Percentiles rank a stretch among this genome's conserved stretches.
phyloP scores from a whole-genome alignment of 35 echinoderm and acorn worm genomes.

The Hemicentrotus pulcherrimus region DNA sequence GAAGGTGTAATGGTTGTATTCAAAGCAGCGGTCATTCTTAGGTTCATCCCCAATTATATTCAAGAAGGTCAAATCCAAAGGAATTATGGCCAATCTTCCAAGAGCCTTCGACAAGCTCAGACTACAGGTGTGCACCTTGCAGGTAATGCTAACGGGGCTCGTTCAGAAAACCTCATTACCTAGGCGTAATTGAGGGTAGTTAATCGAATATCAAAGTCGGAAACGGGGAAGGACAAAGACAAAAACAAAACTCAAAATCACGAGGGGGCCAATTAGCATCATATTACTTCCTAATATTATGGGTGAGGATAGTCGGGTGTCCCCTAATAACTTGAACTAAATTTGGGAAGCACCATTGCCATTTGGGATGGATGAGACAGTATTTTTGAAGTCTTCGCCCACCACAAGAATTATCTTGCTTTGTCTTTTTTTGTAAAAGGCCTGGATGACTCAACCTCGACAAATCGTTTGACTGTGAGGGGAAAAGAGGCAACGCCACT shows the following conservation, averaged over 20 bases:
- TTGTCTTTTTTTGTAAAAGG: not conserved
- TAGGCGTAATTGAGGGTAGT: not conserved
- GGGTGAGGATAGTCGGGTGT: not conserved
- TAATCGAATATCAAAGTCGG: not conserved
- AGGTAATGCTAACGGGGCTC: not conserved
- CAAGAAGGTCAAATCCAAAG: not conserved
- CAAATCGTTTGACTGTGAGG: too few species aligned
- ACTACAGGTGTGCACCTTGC: not conserved
- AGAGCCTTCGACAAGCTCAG: not conserved
- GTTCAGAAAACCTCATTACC: not conserved
- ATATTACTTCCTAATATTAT: not conserved
- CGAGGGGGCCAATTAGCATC: not conserved
- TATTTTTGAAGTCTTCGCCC: not conserved
- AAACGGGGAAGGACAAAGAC: not conserved
- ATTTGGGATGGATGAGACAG: not conserved
- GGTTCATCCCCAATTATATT: not conserved
- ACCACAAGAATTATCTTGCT: not conserved
- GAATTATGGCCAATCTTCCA: not conserved
- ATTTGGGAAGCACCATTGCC: not conserved
- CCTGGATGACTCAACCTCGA: not conserved
- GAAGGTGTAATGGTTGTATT: not conserved
- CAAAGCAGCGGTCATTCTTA: not conserved
- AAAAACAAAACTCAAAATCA: not conserved
- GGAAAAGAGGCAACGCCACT: too few species aligned
- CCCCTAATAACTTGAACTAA: not conserved